Conservation (phyloP, 2,113 vertebrate genomes). For the Acinonyx jubatus region DNA sequence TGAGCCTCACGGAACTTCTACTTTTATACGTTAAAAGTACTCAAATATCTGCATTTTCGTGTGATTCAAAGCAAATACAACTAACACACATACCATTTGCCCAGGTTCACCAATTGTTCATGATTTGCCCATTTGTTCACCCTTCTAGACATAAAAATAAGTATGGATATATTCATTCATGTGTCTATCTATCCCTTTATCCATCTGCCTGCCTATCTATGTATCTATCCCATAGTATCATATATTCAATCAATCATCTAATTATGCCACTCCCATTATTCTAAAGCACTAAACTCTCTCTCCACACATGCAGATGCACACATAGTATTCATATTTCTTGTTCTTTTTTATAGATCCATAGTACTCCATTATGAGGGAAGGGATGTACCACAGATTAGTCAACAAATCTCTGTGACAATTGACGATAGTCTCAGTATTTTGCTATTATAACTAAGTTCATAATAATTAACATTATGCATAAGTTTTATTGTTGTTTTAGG, state of each 20-base stretch:
- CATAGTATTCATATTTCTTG: neutral
- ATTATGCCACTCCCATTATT: neutral
- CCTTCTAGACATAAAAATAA: neutral
- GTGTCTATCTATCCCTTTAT: neutral
- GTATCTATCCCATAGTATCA: neutral
- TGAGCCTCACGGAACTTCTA: neutral
- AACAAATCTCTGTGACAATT: neutral
- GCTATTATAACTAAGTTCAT: neutral
- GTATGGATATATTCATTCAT: neutral
- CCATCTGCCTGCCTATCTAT: neutral
- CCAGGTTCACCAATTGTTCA: neutral
- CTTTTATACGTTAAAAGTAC: neutral
- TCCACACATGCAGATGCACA: neutral
- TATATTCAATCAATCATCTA: neutral
- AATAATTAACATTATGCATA: neutral
- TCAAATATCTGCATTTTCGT: neutral
- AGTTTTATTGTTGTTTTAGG: neutral
- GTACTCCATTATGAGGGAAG: neutral
- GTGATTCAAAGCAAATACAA: neutral
- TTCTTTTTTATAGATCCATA: neutral
- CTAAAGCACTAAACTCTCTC: neutral
- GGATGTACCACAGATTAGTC: neutral
- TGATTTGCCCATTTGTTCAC: neutral
- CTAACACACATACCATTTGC: neutral
- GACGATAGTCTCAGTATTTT: neutral